phyloP scores from a whole-genome alignment of 2,113 vertebrate species.

The Hypanus sabinus region DNA sequence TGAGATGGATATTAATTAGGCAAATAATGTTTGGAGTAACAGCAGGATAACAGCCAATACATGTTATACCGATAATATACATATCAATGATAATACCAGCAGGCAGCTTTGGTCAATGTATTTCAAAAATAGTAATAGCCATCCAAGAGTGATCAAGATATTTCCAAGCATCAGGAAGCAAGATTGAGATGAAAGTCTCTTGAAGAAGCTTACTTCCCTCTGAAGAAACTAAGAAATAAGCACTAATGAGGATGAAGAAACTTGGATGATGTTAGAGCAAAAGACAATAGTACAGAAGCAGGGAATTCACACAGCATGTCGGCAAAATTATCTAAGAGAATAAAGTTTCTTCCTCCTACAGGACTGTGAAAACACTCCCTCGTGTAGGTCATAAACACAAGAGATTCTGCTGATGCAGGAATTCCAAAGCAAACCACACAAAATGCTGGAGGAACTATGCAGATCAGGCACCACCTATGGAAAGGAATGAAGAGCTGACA shows the following conservation, averaged over 20 bases:
- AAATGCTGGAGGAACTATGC: no score
- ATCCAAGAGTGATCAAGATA: neutral
- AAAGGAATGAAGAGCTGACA: no score
- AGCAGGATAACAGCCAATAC: neutral
- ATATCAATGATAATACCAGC: neutral
- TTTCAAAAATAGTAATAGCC: neutral
- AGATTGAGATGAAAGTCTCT: neutral
- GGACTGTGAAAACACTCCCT: neutral
- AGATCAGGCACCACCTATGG: no score
- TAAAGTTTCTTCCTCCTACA: neutral
- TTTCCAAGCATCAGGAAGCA: neutral
- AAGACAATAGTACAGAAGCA: neutral
- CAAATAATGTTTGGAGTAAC: neutral
- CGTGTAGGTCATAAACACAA: no score
- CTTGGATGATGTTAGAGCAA: neutral
- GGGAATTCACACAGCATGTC: neutral
- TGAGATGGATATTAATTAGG: neutral
- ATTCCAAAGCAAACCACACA: no score
- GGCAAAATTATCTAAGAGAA: neutral
- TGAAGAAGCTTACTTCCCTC: neutral
- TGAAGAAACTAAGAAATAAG: neutral
- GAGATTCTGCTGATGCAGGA: no score
- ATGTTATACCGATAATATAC: neutral
- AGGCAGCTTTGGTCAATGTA: neutral
- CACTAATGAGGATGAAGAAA: neutral